Evolutionary conservation across 2,888 invertebrate species (phyloP), one percentile per base, ranked within the genome.

Genomic region (Campoplex capitator): DNA sequence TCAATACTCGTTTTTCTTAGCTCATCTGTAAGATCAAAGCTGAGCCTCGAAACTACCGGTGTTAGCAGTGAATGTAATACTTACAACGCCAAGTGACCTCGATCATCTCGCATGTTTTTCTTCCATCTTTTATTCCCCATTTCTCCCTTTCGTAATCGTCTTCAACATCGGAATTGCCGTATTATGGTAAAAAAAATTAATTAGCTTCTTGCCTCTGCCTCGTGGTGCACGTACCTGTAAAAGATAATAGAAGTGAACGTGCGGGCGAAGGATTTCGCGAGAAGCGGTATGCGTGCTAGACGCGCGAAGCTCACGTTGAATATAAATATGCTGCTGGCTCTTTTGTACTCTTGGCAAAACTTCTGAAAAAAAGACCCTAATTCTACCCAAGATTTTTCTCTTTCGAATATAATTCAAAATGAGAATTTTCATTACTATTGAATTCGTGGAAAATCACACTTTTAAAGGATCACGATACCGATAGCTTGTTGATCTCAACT

Each of bases 121-220:
- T 16, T 32, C 54, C 73, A 73, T 81, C 67, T 76, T 75, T 65
- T 54, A 54, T 48, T 54, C 81, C 68, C 70, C 70, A 54, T 81
- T 35, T 67, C 77, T 82, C 48, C 70, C 82, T 71, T 75, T 78
- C 73, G 88, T 82, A 89, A 86, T 83, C 88, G 83, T 76, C 88
- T 87, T 90, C 90, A 91, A 91, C 92, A 90, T 91, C 88, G 85
- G 87, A 90, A 91, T 90, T 87, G 86, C 88, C 88, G 86, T 90
- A 90, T 91, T 90, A 91, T 88, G 89, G 89, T 90, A 90, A 62
- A 91, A 91, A 92, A 91, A 92, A 92, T 91, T 92, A 92, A 93
- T 93, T 92, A 91, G 90, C 89, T 91, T 91, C 89, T 89, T 86
- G 86, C 74, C 62, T 65, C 38, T 65, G 48, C 35, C 51, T 32